Base-by-base conservation (phyloP, 2,797 vertebrate genomes). In the Thripadectes ignobilis region DNA sequence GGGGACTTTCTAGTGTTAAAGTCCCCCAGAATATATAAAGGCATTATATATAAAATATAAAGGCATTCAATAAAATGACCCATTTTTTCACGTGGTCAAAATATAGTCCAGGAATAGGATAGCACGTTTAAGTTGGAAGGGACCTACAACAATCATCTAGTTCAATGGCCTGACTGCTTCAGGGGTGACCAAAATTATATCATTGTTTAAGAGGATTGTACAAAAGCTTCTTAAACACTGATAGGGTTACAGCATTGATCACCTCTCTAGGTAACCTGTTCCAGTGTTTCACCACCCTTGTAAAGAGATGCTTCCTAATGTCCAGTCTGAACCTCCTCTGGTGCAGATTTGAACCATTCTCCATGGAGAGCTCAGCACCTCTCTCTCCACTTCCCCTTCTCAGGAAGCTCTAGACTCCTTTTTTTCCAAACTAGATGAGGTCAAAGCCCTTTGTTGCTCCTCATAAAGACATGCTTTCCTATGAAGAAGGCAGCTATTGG, bases 161-260 rank as follows among this genome's bases (percentile, higher is more conserved):
- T 83, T 45, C 39, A 73, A 69, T 1, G 26, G 2, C 0, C 1
- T 66, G 29, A 45, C 22, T 34, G 4, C 5, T 87, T 77, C n/a
- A 52, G 14, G 34, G 14, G 9, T 52, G 12, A 69, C 22, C 12
- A 74, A 65, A 77, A 29, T 45, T 43, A 48, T 20, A 67, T 13
- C 5, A 6, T 32, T 58, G 2, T 43, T 58, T 58, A 67, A 71
- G 6, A 18, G 1, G 14, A 61, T 15, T 15, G 5, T 39, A 21
- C 26, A 68, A 69, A 74, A 34, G 21, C 8, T 24, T 86, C 14
- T 39, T 20, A 38, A 52, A 27, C 23, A 36, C 3, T 26, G 46
- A 65, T 3, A 65, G 13, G 2, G 23, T 6, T 66, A 48, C 19
- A 13, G 5, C 24, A 69, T 10, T 0, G 0, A 52, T 15, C 41